These are phyloP conservation scores for Pseudomyrmex pallidus DNA, from an alignment of 1,140 invertebrate species.

Conservation along the genomic window DNA sequence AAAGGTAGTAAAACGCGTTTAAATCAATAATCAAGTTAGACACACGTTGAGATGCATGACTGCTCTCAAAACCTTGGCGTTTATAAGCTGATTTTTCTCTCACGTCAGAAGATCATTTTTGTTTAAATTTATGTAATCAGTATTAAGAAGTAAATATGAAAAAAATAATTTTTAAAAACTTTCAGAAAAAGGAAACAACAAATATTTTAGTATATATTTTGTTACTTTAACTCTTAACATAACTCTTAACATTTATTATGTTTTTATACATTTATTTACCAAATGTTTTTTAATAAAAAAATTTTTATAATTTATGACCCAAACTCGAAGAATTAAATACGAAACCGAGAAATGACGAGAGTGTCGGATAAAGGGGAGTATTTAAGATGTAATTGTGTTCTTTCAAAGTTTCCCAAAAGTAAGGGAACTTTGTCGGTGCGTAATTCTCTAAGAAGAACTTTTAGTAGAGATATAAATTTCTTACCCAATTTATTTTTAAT, in stretches of 20 bases:
- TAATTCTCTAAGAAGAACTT: slow-evolving; percentile 25
- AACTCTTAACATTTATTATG: no score
- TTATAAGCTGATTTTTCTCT: neutral
- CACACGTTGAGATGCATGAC: neutral
- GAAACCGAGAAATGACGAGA: neutral
- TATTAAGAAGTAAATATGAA: neutral
- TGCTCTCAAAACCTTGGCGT: neutral
- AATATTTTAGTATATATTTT: no score
- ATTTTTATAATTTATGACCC: neutral
- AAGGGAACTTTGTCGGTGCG: slow-evolving; percentile 23
- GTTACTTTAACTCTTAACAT: no score
- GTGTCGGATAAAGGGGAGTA: neutral
- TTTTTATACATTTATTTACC: no score
- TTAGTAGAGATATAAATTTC: neutral
- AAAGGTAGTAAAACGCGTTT: slow-evolving; percentile 63
- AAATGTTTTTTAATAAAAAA: no score
- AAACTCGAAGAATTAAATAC: slow-evolving; percentile 21
- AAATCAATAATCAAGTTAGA: slow-evolving; percentile 61
- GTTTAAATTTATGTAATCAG: neutral
- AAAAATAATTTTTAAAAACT: neutral
- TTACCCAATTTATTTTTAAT: slow-evolving; percentile 37
- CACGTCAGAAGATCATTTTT: neutral
- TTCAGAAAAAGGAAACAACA: no score
- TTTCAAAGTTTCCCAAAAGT: slow-evolving; percentile 16
- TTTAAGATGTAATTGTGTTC: slow-evolving; percentile 38